phyloP scores from a whole-genome alignment of 1,140 invertebrate genomes.

The Phymastichus coffea region DNA sequence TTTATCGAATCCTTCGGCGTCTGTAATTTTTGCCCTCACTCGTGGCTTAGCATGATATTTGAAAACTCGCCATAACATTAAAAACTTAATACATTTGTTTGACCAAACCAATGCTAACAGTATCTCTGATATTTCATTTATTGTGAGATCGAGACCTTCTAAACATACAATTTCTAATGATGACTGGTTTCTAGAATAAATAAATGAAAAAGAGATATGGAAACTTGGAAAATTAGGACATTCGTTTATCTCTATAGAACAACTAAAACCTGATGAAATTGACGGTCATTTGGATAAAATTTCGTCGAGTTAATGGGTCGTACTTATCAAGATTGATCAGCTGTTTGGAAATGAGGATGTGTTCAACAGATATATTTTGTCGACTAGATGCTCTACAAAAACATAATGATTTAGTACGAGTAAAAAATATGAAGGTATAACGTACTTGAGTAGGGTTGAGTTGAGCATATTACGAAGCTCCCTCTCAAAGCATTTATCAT shows the following conservation, averaged over 20 bases:
- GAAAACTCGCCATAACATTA: neutral
- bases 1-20: too few species aligned
- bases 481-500: neutral
- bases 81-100: neutral
- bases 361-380: neutral
- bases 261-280: constrained; percentile 1
- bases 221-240: too few species aligned
- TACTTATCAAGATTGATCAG: neutral
- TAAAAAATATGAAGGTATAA: neutral
- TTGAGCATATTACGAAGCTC: neutral
- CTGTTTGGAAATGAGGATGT: neutral
- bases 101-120: neutral
- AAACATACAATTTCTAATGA: neutral
- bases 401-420: neutral
- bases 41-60: too few species aligned
- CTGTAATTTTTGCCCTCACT: too few species aligned
- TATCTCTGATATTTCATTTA: neutral
- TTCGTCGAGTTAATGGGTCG: neutral
- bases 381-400: neutral
- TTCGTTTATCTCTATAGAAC: too few species aligned
- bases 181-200: neutral
- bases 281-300: neutral
- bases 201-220: neutral
- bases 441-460: neutral
- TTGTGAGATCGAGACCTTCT: neutral